phyloP scores from a whole-genome alignment of 2,113 vertebrate species.

The Megaleporinus macrocephalus region DNA sequence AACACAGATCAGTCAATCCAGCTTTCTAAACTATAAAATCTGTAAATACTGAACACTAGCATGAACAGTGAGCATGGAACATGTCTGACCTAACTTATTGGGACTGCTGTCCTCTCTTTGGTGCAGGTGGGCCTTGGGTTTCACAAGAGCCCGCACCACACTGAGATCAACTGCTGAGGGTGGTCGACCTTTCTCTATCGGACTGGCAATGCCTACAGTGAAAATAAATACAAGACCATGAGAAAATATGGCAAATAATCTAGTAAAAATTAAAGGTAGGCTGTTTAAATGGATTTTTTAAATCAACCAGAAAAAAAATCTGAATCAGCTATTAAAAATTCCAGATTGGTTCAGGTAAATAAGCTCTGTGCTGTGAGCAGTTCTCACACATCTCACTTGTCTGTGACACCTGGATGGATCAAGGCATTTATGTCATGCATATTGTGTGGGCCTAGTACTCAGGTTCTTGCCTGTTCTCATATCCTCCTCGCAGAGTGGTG shows the following conservation, averaged over 20 bases:
- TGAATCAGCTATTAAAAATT: too few relatives aligned
- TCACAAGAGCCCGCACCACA: constrained; percentile 63
- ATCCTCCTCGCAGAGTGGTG: constrained; percentile 64
- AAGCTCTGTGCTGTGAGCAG: too few relatives aligned
- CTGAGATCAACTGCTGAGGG: constrained; percentile 65
- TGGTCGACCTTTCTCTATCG: constrained; percentile 69
- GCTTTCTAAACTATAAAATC: not conserved
- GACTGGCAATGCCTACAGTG: constrained; percentile 67
- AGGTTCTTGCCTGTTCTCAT: constrained; percentile 75
- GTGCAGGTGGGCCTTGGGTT: constrained; percentile 64
- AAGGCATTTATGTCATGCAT: not conserved
- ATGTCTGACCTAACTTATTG: constrained; percentile 59
- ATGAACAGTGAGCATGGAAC: constrained; percentile 15
- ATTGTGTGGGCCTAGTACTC: not conserved
- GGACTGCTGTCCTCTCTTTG: constrained; percentile 54
- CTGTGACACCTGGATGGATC: too few relatives aligned
- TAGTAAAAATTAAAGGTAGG: too few relatives aligned
- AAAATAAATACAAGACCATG: constrained; percentile 10
- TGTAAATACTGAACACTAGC: not conserved
- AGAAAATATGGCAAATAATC: too few relatives aligned
- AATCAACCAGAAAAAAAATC: too few relatives aligned
- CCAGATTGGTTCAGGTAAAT: too few relatives aligned
- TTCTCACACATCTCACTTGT: too few relatives aligned
- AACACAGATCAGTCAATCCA: not conserved
- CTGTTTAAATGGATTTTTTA: too few relatives aligned